Base-by-base conservation (phyloP, 2,797 vertebrate genomes). In the Pangasius krempfi region DNA sequence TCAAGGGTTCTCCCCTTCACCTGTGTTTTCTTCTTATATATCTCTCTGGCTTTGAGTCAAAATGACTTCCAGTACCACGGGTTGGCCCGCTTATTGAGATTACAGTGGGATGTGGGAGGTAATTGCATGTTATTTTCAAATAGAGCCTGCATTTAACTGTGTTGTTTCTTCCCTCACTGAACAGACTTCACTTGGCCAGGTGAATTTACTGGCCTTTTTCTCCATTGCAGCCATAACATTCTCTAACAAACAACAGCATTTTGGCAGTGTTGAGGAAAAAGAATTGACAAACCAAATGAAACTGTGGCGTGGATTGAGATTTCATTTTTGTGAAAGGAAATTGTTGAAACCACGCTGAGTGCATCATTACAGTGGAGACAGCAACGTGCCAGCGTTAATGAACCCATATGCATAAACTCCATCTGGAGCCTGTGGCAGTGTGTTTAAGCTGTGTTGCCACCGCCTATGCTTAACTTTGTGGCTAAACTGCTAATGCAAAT, bases 351-450 rank as follows among this genome's bases (percentile, higher is more conserved):
- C 1, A 20, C 60, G 87, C 88, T 90, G 89, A 58, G 84, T 82
- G 83, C 89, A 89, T 90, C 87, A 89, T 92, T 91, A 87, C 64
- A 83, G 83, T 68, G 62, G 87, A 68, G 81, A 91, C 90, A 90
- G 91, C 90, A 75, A 68, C 86, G 47, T 88, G 82, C 86, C 86
- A 88, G 87, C 79, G 86, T 89, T 93, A 93, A 91, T 93, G 92
- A 93, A 92, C 89, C 91, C 91, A 88, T 93, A 91, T 92, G 90
- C 91, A 92, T 91, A 88, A 90, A 89, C 91, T 88, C 90, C 87
- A 91, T 91, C 89, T 92, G 91, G 90, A 88, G 89, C 78, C 27
- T 37, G 62, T 81, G 87, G 89, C 84, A 79, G 82, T 76, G 60
- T 86, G 87, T 81, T 79, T 56, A 56, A 79, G 50, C 50, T 73